Conservation (phyloP, 2,113 vertebrate species). For the Dipodomys merriami region DNA sequence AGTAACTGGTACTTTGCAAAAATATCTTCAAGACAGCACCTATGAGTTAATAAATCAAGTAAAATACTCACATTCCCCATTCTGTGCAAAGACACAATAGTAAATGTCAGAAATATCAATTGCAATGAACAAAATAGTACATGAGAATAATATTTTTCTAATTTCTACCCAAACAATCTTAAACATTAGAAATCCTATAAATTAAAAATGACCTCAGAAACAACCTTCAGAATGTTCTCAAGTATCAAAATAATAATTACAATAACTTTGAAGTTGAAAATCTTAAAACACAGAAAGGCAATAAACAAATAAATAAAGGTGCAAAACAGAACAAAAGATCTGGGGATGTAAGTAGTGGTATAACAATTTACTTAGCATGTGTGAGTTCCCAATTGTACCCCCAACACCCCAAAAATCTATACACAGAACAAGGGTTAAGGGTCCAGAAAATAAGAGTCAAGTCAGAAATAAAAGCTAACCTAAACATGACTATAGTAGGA, state of each 20-base stretch:
- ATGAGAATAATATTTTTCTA: background rate
- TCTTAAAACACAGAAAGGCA: background rate
- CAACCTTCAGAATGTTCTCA: background rate
- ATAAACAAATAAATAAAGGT: background rate
- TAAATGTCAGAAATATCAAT: background rate
- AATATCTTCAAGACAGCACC: background rate
- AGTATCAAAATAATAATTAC: background rate
- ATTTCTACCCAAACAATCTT: background rate
- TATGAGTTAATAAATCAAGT: background rate
- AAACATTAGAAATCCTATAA: background rate
- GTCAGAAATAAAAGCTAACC: conserved; percentile 17
- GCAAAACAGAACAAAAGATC: background rate
- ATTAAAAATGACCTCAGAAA: background rate
- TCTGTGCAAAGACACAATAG: background rate
- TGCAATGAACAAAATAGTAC: background rate
- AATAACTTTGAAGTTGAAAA: background rate
- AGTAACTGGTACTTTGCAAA: background rate
- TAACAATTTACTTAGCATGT: too few species aligned
- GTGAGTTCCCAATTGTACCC: too few species aligned
- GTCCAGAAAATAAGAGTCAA: background rate
- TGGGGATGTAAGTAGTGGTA: too few species aligned
- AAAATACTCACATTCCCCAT: background rate
- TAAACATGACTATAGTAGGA: background rate
- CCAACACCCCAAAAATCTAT: too few species aligned
- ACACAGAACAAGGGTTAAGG: background rate